These are phyloP conservation scores for Chelon labrosus DNA, from an alignment of 2,797 vertebrate genomes.

Conservation along the genomic window DNA sequence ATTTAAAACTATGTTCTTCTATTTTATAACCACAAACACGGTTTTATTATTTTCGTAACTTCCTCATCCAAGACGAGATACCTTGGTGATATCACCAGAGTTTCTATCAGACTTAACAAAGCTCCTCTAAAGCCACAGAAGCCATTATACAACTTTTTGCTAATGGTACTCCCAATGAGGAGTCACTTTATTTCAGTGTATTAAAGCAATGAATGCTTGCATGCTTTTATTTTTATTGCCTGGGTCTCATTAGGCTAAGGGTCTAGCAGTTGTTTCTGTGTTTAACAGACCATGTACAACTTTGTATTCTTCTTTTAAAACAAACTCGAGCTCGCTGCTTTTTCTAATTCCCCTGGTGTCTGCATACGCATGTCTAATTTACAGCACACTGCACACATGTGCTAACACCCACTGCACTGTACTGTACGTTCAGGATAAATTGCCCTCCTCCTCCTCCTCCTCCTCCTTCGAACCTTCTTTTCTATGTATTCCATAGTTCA, in stretches of 20 bases:
- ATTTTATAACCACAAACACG: too few species aligned
- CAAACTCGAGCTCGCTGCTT: conserved; percentile 20
- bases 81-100: too few species aligned
- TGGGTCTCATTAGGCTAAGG: conserved; percentile 6
- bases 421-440: conserved; percentile 17
- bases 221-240: not conserved
- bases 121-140: not conserved
- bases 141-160: not conserved
- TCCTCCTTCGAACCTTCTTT: conserved; percentile 23
- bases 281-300: conserved; percentile 24
- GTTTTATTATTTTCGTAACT: not conserved
- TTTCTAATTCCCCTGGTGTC: conserved; percentile 49
- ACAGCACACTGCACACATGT: conserved; percentile 15
- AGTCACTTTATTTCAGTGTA: not conserved
- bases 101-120: not conserved
- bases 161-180: not conserved
- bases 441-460: conserved; percentile 14
- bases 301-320: conserved; percentile 25
- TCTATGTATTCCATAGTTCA: conserved; percentile 39
- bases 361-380: conserved; percentile 16
- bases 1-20: too few species aligned
- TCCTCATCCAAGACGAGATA: not conserved
- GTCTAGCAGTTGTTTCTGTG: not conserved
- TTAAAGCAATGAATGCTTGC: not conserved
- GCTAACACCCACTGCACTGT: conserved; percentile 9